Evolutionary conservation across 2,888 invertebrate genomes (phyloP), one percentile per base, ranked within the genome.

Genomic region (Gymnoscelis rufifasciata): DNA sequence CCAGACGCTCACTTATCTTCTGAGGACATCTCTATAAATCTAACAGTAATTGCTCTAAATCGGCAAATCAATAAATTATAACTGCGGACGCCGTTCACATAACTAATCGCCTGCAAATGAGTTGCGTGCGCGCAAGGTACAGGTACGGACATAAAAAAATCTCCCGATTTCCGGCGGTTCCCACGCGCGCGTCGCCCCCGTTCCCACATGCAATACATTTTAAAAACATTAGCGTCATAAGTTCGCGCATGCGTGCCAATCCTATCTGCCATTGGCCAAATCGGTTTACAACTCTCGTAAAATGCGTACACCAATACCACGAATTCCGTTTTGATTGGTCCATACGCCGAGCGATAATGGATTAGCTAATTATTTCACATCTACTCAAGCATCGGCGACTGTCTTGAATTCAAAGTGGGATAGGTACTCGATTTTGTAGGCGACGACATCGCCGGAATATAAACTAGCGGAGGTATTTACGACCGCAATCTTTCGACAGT

Each of bases 141-240:
- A 57, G 48, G 52, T 45, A 59, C 47, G 48, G 52, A 38, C 40
- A 50, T 59, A 58, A 74, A 84, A 83, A 83, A 79, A 60, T 68
- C 66, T 68, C 66, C 68, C 49, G 66, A 71, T 76, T 75, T 77
- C 78, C 69, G 70, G 68, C 65, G 60, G 69, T 83, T 86, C 83
- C 65, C 84, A 84, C 84, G 78, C 51, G 66, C 60, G 55, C 65
- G 60, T 59, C 76, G 83, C 71, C 72, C 84, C 66, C 69, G 66
- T 86, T 86, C 86, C 72, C 84, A 84, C 79, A 78, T 68, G 69
- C 69, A 68, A 69, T 66, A 56, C 58, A 61, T 73, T 71, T 68
- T 74, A 72, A 66, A 70, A 68, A 69, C 71, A 76, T 75, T 78
- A 68, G 65, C 71, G 70, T 74, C 71, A 68, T 63, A 70, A 66